These are phyloP conservation scores for Hemithea aestivaria DNA, from an alignment of 2,888 invertebrate genomes.

Conservation along the genomic window DNA sequence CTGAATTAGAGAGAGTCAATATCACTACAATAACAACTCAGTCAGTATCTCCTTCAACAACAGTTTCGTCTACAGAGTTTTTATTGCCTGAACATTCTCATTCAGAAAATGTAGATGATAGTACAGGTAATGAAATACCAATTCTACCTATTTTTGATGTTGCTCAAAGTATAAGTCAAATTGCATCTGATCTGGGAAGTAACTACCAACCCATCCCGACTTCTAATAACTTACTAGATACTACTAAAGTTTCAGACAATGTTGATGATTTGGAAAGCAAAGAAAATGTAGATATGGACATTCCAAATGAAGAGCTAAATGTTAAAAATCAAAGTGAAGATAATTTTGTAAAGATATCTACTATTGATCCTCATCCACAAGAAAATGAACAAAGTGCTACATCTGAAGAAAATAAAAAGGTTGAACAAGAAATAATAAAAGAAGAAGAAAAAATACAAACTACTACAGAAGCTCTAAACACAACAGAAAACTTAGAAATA, in stretches of 20 bases:
- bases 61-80: constrained; percentile 55
- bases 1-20: constrained; percentile 50
- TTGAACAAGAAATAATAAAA: constrained; percentile 15
- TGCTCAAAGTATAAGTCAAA: constrained; percentile 72
- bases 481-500: constrained; percentile 29
- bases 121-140: constrained; percentile 37
- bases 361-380: constrained; percentile 52
- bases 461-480: constrained; percentile 25
- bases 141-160: constrained; percentile 61
- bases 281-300: constrained; percentile 64
- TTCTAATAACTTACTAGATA: constrained; percentile 51
- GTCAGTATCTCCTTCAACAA: constrained; percentile 64
- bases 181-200: constrained; percentile 67
- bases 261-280: constrained; percentile 60
- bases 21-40: constrained; percentile 66
- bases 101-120: constrained; percentile 16
- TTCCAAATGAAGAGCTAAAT: constrained; percentile 37
- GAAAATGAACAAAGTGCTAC: constrained; percentile 9
- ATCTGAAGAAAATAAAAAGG: constrained; percentile 14
- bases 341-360: constrained; percentile 64
- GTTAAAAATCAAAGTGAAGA: constrained; percentile 36
- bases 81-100: constrained; percentile 33
- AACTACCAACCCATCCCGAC: constrained; percentile 59
- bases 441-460: constrained; percentile 14
- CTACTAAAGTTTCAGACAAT: constrained; percentile 45